Evolutionary conservation across 2,797 vertebrate species (phyloP).

Genomic region (Bufotes viridis): DNA sequence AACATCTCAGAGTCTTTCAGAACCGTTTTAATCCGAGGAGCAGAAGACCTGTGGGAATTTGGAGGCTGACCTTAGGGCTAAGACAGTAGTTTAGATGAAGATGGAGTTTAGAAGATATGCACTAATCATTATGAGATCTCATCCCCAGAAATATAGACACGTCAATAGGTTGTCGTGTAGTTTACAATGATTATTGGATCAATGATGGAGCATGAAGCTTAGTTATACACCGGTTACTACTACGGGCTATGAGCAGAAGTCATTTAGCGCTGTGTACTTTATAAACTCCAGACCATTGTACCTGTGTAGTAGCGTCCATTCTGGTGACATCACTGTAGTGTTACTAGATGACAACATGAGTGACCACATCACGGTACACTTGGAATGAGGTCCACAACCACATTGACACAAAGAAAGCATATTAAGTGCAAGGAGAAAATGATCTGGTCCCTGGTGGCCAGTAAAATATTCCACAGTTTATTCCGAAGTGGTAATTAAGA

Average conservation of each 20-base stretch:
- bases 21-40: neutral
- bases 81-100: neutral
- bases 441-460: neutral
- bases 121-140: constrained; percentile 5
- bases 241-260: neutral
- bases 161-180: neutral
- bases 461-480: neutral
- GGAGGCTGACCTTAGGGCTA: neutral
- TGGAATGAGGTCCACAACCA: neutral
- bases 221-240: neutral
- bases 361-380: neutral
- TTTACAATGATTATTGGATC: neutral
- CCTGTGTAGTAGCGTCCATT: too few relatives aligned
- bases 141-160: neutral
- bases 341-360: neutral
- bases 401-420: neutral
- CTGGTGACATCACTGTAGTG: neutral
- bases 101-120: neutral
- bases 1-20: constrained; percentile 14
- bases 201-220: neutral
- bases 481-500: too few relatives aligned
- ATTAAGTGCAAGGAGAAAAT: neutral
- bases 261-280: neutral
- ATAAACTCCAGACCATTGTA: neutral
- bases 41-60: neutral